Base-by-base conservation (phyloP, 1,140 invertebrate genomes). In the Brachionus angularis region DNA sequence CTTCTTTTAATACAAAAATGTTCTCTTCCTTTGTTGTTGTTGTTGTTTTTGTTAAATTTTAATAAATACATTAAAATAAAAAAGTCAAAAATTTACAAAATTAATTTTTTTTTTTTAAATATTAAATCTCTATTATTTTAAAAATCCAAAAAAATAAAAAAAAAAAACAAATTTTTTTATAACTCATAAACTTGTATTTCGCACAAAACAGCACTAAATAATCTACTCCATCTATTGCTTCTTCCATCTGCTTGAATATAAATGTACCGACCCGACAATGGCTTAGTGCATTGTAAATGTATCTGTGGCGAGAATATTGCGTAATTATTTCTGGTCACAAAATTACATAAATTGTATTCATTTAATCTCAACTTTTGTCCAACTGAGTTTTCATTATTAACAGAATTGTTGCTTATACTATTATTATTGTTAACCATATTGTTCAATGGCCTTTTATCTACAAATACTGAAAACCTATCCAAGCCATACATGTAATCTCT, bases 131-230 rank as follows among this genome's bases (percentile, higher is more conserved):
- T n/a, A n/a, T n/a, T n/a, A n/a, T n/a, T n/a, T n/a, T n/a, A n/a
- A n/a, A n/a, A n/a, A n/a, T n/a, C n/a, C n/a, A n/a, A n/a, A n/a
- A n/a, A n/a, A n/a, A n/a, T n/a, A n/a, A n/a, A n/a, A n/a, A n/a
- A n/a, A n/a, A n/a, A n/a, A n/a, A n/a, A n/a, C n/a, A n/a, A n/a
- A n/a, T n/a, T n/a, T n/a, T n/a, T n/a, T 39, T 29, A 58, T 16
- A 58, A 36, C 34, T 73, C 76, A 72, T 85, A 85, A n/a, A 84
- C 82, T 75, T 80, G 79, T 10, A 86, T 84, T 77, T 86, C 84
- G 74, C 85, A 86, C 8, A 86, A 74, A 21, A 85, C 81, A 36
- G 84, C 80, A 39, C 81, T 84, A 75, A 84, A 86, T 3, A 85
- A 75, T 71, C 80, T 77, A 64, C 79, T 82, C 80, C 82, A 85